Base-by-base conservation (phyloP, 2,888 invertebrate genomes). In the Thelaira solivaga region DNA sequence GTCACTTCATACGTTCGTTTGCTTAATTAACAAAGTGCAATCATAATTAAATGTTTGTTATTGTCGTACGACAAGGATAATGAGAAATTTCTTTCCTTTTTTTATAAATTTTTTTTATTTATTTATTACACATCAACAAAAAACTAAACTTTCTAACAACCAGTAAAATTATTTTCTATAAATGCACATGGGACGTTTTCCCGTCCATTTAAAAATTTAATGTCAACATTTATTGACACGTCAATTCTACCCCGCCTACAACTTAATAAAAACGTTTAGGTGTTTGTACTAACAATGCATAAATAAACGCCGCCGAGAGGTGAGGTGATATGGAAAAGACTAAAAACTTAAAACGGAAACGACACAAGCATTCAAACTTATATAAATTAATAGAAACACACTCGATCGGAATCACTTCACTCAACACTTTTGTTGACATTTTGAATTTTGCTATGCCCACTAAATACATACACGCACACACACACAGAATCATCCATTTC, bases 381-480 rank as follows among this genome's bases (percentile, higher is more conserved):
- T n/a, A n/a, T n/a, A n/a, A n/a, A n/a, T n/a, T n/a, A 29, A 41
- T 29, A 47, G 7, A 69, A 16, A 59, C 11, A 36, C n/a, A n/a
- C n/a, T n/a, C n/a, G n/a, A n/a, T n/a, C n/a, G n/a, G n/a, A n/a
- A 53, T 39, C 72, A 18, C 47, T 64, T 45, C 39, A 11, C 20
- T n/a, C n/a, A n/a, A n/a, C 8, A 61, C 11, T 39, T 84, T 84
- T 86, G 84, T 82, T 85, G 86, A 86, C 86, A 86, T 86, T 85
- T 83, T 82, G 82, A 82, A 85, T 81, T 74, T 22, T 47, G 45
- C 29, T 51, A 8, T 65, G 31, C 65, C 43, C 53, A 43, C 67
- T 47, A 11, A 26, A 49, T 64, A 39, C 24, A 20, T 31, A 20
- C 18, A 20, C 53, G 8, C 13, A 36, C 45, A 18, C 29, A 43